phyloP scores from a whole-genome alignment of 2,888 invertebrate species.

The Furcula furcula region DNA sequence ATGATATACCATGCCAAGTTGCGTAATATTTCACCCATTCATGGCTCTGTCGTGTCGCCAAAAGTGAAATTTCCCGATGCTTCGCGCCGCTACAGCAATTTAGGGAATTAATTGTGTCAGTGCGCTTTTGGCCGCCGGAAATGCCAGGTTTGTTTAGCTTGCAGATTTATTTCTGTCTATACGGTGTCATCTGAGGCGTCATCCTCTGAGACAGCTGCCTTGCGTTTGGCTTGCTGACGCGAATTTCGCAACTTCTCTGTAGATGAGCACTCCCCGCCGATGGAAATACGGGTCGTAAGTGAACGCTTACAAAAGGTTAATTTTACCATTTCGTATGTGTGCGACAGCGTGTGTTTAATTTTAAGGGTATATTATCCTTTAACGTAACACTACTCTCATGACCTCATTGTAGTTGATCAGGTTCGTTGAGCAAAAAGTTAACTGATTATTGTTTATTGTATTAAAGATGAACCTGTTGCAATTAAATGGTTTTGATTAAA shows the following conservation, averaged over 20 bases:
- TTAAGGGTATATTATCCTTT: too few relatives aligned
- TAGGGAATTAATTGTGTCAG: conserved; percentile 62
- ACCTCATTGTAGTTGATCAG: too few relatives aligned
- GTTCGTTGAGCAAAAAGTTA: too few relatives aligned
- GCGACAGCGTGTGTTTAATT: too few relatives aligned
- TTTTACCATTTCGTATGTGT: too few relatives aligned
- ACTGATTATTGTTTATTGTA: too few relatives aligned
- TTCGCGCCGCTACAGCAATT: conserved; percentile 18
- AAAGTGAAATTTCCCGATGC: conserved; percentile 37
- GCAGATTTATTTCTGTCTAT: conserved; percentile 74
- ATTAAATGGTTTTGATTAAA: too few relatives aligned
- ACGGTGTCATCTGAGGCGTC: conserved; percentile 73
- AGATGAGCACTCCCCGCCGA: conserved; percentile 43
- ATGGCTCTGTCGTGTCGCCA: conserved; percentile 52
- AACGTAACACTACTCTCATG: too few relatives aligned
- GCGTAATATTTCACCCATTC: conserved; percentile 66
- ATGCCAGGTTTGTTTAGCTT: conserved; percentile 74
- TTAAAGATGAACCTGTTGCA: too few relatives aligned
- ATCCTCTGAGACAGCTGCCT: conserved; percentile 54
- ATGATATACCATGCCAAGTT: conserved; percentile 54
- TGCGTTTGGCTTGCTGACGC: conserved; percentile 61
- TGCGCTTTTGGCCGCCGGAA: conserved; percentile 66
- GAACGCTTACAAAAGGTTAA: conserved; percentile 44
- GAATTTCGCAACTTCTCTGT: conserved; percentile 56
- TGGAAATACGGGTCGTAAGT: conserved; percentile 49